A percentile compares a stretch with the other conserved stretches of the same genome.
Conservation (phyloP, 2,888 invertebrate genomes). For the Leucoptera coffeella region DNA sequence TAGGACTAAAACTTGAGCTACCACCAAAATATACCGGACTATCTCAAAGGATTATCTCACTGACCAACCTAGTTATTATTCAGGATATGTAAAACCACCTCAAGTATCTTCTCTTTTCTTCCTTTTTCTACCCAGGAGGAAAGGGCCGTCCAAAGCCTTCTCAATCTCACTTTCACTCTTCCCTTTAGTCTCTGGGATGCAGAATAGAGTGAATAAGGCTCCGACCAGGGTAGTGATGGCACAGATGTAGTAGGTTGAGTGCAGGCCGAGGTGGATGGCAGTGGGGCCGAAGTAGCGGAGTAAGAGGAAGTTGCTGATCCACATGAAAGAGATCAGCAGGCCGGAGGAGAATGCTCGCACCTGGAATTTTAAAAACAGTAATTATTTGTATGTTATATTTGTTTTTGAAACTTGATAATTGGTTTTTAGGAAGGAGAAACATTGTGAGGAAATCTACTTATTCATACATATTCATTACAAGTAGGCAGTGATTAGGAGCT, state of each 20-base stretch:
- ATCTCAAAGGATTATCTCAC: too few relatives aligned
- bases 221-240: conserved; percentile 29
- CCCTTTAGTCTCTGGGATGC: conserved; percentile 32
- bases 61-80: too few relatives aligned
- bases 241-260: conserved; percentile 34
- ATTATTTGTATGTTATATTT: not conserved
- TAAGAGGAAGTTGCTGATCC: conserved; percentile 35
- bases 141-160: conserved; percentile 22
- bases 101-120: conserved; percentile 22
- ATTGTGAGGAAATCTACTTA: too few relatives aligned
- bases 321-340: conserved; percentile 38
- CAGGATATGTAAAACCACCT: too few relatives aligned
- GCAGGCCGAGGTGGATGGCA: conserved; percentile 27
- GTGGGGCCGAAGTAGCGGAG: conserved; percentile 35
- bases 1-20: too few relatives aligned
- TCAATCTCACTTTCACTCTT: conserved; percentile 28
- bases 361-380: conserved; percentile 11
- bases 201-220: conserved; percentile 21
- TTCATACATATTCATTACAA: too few relatives aligned
- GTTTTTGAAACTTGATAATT: too few relatives aligned
- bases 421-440: too few relatives aligned
- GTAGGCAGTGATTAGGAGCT: too few relatives aligned
- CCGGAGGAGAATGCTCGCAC: conserved; percentile 38
- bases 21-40: too few relatives aligned
- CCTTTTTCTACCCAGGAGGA: conserved; percentile 11